Evolutionary conservation across 2,888 invertebrate species (phyloP), one percentile per base, ranked within the genome.

Genomic region (Acronicta aceris): DNA sequence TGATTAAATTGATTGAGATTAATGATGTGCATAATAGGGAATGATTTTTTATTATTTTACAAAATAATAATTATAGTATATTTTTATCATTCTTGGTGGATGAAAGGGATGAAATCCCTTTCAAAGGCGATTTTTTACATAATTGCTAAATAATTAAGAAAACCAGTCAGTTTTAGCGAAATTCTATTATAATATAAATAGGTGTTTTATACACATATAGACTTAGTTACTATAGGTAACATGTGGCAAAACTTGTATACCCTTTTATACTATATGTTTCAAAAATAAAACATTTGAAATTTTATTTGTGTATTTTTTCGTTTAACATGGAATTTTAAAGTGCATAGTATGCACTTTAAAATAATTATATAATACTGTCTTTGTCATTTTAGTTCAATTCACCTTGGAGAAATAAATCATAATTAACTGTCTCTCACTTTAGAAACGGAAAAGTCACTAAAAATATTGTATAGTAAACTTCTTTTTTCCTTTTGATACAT

Each of bases 81-180:
- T 58, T 58, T 48, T 74, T 79, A 81, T 85, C 83, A 84, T 85
- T 88, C 81, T 70, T 83, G 84, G 89, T 91, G 89, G 88, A 84
- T 84, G 55, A 74, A 76, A 59, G 71, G 65, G 77, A 75, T 71
- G 69, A 53, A 52, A 65, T 71, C 72, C 66, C 71, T 65, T 47
- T 66, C 46, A 53, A 68, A 65, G 50, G 43, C 49, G 62, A 59
- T 56, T 66, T 51, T 13, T 63, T 68, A 54, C 59, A 58, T 80
- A 73, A 72, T 81, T 82, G 82, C 84, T 83, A 86, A 85, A 84
- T 79, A 71, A 67, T 72, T 76, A 79, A 82, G 81, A 68, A 82
- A 88, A 87, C 89, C 87, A 92, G 92, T 92, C 92, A 91, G 78
- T 83, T 86, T 70, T 85, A 86, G 85, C 81, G 76, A 82, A 85